phyloP scores from a whole-genome alignment of 2,888 invertebrate genomes.

The Yponomeuta sedellus region DNA sequence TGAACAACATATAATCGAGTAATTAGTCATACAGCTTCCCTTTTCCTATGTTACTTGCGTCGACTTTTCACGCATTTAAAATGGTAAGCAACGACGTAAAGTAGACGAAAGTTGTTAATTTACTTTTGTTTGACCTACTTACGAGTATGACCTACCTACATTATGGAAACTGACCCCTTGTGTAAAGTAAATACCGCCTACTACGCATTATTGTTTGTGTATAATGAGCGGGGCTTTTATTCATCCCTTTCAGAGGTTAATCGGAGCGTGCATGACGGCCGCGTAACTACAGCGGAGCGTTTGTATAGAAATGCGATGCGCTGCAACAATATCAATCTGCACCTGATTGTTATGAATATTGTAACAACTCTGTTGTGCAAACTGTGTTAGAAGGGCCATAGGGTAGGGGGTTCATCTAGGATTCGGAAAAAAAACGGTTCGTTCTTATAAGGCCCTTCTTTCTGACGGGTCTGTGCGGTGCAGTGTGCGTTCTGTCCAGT shows the following conservation, averaged over 20 bases:
- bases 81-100: too few species aligned
- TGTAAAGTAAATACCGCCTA: too few species aligned
- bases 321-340: constrained; percentile 1
- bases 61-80: too few species aligned
- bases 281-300: neutral
- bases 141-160: neutral
- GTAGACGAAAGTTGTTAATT: neutral
- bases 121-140: neutral
- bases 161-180: neutral
- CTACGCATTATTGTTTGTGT: neutral
- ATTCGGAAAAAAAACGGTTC: too few species aligned
- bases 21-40: too few species aligned
- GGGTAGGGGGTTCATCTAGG: neutral
- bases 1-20: too few species aligned
- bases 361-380: constrained; percentile 10
- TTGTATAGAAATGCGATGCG: neutral
- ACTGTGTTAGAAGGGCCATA: constrained; percentile 19
- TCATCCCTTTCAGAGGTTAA: constrained; percentile 1
- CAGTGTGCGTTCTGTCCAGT: too few species aligned
- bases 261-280: neutral
- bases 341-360: constrained; percentile 4
- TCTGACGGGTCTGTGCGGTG: too few species aligned
- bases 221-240: neutral
- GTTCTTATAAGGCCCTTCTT: too few species aligned
- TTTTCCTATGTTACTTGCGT: too few species aligned